These are phyloP conservation scores for Falco novaeseelandiae DNA, from an alignment of 2,797 vertebrate genomes.

Conservation along the genomic window DNA sequence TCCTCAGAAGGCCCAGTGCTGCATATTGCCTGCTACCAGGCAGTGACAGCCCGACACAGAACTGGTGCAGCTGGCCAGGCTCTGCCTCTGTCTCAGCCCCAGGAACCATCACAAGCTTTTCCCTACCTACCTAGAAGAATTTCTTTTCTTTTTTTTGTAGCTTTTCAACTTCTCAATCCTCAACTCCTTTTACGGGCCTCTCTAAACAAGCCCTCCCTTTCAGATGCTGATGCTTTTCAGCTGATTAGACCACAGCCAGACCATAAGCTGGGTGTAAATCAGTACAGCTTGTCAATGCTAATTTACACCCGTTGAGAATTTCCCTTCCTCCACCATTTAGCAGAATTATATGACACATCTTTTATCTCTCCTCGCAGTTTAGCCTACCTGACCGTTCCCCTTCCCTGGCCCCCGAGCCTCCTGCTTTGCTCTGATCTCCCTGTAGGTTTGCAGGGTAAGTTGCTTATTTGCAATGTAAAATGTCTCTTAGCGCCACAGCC, in stretches of 20 bases:
- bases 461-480: conserved; percentile 68
- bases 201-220: background rate
- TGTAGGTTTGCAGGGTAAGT: conserved; percentile 32
- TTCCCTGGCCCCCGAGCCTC: background rate
- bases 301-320: conserved; percentile 36
- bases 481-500: background rate
- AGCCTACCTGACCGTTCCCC: background rate
- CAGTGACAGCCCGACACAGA: background rate
- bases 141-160: background rate
- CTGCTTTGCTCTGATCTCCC: conserved; percentile 31
- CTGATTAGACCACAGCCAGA: background rate
- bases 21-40: background rate
- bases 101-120: background rate
- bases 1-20: background rate
- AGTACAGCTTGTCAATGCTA: conserved; percentile 16
- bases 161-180: background rate
- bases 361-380: conserved; percentile 27
- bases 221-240: conserved; percentile 37
- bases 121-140: background rate
- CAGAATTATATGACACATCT: conserved; percentile 37
- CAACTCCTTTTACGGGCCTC: background rate
- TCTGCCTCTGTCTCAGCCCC: background rate
- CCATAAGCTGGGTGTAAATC: conserved; percentile 3
- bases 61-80: background rate
- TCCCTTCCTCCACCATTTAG: conserved; percentile 28